A percentile compares a stretch with the other conserved stretches of the same genome.
Evolutionary conservation across 2,888 invertebrate genomes (phyloP).

Genomic region (Drosophila koepferae): DNA sequence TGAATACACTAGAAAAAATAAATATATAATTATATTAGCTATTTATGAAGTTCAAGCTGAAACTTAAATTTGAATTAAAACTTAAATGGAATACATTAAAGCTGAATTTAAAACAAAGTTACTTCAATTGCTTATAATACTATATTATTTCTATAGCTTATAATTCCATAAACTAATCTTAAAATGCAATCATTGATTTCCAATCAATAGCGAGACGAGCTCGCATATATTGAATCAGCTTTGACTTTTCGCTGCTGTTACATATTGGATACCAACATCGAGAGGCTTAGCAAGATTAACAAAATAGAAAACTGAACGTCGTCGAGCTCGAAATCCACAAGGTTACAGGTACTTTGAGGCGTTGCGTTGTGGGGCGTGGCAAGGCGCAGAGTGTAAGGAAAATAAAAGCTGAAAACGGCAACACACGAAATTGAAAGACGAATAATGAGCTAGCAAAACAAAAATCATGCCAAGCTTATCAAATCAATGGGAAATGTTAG

Average conservation of each 20-base stretch:
- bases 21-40: not conserved
- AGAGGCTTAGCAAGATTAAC: not conserved
- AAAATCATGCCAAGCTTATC: slow-evolving; percentile 75
- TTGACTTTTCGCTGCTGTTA: not conserved
- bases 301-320: slow-evolving; percentile 25
- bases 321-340: slow-evolving; percentile 50
- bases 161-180: no score
- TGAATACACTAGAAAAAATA: slow-evolving; percentile 12
- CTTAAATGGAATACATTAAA: no score
- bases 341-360: slow-evolving; percentile 56
- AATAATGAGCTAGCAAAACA: slow-evolving; percentile 78
- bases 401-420: slow-evolving; percentile 27
- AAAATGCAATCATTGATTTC: no score
- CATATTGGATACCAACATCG: not conserved
- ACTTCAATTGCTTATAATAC: not conserved
- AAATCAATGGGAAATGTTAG: slow-evolving; percentile 68
- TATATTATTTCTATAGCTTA: no score
- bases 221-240: not conserved
- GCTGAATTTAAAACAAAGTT: not conserved
- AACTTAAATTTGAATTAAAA: no score
- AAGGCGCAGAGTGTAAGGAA: slow-evolving; percentile 6
- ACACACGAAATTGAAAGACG: slow-evolving; percentile 68
- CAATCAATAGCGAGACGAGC: not conserved
- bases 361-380: slow-evolving; percentile 3
- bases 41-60: no score